Conservation (phyloP, 2,113 vertebrate species). For the Paraplagusia blochii region DNA sequence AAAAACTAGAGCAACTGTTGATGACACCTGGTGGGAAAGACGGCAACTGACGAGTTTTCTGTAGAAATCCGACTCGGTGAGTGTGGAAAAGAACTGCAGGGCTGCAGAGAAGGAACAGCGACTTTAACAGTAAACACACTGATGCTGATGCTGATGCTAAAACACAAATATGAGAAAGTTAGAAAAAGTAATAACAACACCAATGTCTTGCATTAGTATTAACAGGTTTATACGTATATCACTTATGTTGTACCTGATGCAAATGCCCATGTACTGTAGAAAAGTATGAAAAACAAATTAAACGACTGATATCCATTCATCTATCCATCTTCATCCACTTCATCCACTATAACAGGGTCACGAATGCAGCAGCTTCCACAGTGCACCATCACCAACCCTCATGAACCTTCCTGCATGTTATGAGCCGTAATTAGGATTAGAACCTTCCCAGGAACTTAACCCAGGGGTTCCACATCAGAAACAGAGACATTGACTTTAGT, state of each 20-base stretch:
- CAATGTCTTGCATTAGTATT: not conserved
- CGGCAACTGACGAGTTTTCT: conserved; percentile 2
- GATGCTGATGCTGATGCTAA: conserved; percentile 3
- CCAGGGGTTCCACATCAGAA: no score
- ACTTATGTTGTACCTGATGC: not conserved
- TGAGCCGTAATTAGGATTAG: no score
- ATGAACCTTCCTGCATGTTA: no score
- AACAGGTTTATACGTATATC: not conserved
- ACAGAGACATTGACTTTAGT: no score
- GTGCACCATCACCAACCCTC: no score
- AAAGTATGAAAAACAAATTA: no score
- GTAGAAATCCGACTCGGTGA: conserved; percentile 12
- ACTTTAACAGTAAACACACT: conserved; percentile 3
- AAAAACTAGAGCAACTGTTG: conserved; percentile 40
- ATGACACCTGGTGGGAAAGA: not conserved
- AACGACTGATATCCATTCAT: no score
- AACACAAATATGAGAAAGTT: not conserved
- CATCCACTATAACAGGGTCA: no score
- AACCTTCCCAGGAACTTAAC: no score
- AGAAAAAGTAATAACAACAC: conserved; percentile 1
- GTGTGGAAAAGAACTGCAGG: not conserved
- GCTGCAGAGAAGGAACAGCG: not conserved
- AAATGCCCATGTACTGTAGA: no score
- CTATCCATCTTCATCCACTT: no score
- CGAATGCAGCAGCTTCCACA: no score